A percentile compares a stretch with the other conserved stretches of the same genome.
phyloP scores from a whole-genome alignment of 2,113 vertebrate species.

The Muntiacus muntjak region DNA sequence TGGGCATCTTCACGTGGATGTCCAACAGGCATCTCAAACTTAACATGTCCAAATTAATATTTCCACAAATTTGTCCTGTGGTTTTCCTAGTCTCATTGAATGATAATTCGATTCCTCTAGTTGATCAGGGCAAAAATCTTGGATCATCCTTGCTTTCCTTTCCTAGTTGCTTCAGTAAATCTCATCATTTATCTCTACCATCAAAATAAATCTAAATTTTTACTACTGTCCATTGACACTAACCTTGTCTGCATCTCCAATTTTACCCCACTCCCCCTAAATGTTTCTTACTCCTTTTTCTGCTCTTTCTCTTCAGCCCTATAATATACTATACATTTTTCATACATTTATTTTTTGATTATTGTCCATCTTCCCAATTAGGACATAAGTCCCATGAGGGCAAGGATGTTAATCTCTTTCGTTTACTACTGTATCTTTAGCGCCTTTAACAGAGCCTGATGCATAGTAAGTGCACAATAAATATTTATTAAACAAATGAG shows the following conservation, averaged over 20 bases:
- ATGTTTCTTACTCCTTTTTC: not conserved
- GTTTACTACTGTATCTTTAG: not conserved
- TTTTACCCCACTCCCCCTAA: not conserved
- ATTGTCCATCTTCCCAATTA: not conserved
- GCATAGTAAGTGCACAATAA: not conserved
- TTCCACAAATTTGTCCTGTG: not conserved
- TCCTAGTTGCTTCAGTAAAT: not conserved
- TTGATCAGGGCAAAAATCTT: not conserved
- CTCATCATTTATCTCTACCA: not conserved
- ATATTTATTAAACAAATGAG: not conserved
- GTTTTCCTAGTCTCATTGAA: not conserved
- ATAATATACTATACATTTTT: not conserved
- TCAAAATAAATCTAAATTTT: not conserved
- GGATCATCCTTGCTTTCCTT: not conserved
- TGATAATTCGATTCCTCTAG: not conserved
- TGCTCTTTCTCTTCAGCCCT: not conserved
- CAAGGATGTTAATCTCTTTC: not conserved
- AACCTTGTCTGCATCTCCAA: not conserved
- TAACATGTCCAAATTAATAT: not conserved
- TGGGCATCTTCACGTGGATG: fast-evolving
- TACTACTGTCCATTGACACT: not conserved
- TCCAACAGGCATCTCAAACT: not conserved
- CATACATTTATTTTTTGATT: not conserved
- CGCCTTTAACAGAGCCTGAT: not conserved
- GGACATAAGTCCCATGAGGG: not conserved